Conservation (phyloP, 2,888 invertebrate species). For the Drosophila sordidula region DNA sequence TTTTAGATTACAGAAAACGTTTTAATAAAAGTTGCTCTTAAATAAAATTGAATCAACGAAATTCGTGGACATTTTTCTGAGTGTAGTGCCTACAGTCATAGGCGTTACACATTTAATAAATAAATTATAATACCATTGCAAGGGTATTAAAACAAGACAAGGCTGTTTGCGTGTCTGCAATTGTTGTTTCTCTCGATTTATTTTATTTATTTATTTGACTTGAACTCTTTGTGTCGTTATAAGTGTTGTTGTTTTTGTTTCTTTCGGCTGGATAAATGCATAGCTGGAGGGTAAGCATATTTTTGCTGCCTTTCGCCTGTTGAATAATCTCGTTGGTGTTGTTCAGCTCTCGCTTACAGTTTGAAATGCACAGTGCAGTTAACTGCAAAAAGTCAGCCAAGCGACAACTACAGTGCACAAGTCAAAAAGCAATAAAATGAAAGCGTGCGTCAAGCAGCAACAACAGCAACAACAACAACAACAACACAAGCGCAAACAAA, state of each 20-base stretch:
- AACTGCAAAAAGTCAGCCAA: constrained; percentile 48
- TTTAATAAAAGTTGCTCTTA: too few relatives aligned
- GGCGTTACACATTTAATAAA: not conserved
- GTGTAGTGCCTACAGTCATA: too few relatives aligned
- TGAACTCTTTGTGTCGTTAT: constrained; percentile 38
- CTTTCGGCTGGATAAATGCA: constrained; percentile 6
- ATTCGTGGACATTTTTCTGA: too few relatives aligned
- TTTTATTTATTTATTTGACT: constrained; percentile 39
- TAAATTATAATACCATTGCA: not conserved
- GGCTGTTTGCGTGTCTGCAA: constrained; percentile 32
- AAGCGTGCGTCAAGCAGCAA: constrained; percentile 45
- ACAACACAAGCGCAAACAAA: constrained; percentile 14
- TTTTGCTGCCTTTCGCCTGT: constrained; percentile 46
- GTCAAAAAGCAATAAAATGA: constrained; percentile 59
- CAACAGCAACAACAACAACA: constrained; percentile 29
- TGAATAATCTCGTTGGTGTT: constrained; percentile 45
- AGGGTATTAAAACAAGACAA: constrained; percentile 27
- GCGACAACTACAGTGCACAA: constrained; percentile 42
- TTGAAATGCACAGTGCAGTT: constrained; percentile 51
- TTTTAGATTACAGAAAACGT: not conserved
- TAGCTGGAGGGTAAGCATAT: constrained; percentile 1
- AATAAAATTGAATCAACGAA: too few relatives aligned
- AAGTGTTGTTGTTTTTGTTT: constrained; percentile 19
- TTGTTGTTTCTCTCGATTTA: constrained; percentile 31
- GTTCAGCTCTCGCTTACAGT: constrained; percentile 42